Conservation (phyloP, 2,888 invertebrate genomes). For the Acleris cristana region DNA sequence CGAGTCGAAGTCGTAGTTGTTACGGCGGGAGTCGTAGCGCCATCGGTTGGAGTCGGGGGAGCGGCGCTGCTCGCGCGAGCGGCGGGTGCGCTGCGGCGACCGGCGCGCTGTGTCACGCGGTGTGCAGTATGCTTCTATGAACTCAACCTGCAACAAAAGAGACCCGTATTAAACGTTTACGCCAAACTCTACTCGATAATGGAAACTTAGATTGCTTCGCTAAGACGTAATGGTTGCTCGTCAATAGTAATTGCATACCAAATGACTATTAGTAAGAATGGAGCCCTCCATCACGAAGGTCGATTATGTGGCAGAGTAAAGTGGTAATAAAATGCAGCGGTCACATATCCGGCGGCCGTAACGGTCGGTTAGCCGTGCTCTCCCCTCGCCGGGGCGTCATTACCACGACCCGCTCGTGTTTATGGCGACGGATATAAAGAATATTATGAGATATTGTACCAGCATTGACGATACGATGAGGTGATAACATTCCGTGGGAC, state of each 20-base stretch:
- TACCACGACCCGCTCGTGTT: conserved; percentile 80
- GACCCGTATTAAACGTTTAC: not conserved
- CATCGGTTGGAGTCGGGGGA: conserved; percentile 76
- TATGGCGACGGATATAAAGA: conserved; percentile 81
- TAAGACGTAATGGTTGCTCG: conserved; percentile 9
- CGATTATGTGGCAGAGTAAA: conserved; percentile 83
- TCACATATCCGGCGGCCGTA: conserved; percentile 80
- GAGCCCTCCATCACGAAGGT: conserved; percentile 80
- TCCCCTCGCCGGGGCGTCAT: conserved; percentile 76
- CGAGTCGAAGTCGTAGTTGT: conserved; percentile 75
- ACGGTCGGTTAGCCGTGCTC: conserved; percentile 77
- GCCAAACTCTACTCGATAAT: not conserved
- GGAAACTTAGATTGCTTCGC: conserved; percentile 3
- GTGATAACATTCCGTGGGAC: conserved; percentile 73
- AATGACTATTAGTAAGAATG: conserved; percentile 70
- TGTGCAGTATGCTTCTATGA: conserved; percentile 89
- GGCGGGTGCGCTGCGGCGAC: conserved; percentile 74
- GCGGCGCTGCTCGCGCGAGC: conserved; percentile 72
- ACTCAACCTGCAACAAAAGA: conserved; percentile 85
- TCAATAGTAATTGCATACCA: conserved; percentile 52
- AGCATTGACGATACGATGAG: conserved; percentile 74
- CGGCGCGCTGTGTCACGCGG: conserved; percentile 86
- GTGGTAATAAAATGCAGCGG: conserved; percentile 84
- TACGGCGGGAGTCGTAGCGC: conserved; percentile 75
- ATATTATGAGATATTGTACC: conserved; percentile 81